Percentiles rank a stretch among this genome's conserved stretches.
Conservation (phyloP, 2,888 invertebrate species). For the Hirtodrosophila duncani region DNA sequence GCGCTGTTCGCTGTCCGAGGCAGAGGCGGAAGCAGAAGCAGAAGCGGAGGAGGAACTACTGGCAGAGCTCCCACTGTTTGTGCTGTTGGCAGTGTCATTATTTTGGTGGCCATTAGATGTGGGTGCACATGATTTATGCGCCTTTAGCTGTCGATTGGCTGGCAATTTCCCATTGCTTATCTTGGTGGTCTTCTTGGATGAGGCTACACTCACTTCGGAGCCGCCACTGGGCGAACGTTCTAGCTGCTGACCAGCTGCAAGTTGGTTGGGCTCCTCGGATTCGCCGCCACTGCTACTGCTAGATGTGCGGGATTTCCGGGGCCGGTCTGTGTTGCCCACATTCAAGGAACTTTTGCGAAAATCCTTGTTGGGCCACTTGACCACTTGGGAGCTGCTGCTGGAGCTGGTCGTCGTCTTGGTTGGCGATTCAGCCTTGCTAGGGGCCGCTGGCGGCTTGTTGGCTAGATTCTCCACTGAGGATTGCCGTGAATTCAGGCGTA, state of each 20-base stretch:
- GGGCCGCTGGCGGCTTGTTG: constrained; percentile 58
- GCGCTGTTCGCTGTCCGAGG: constrained; percentile 69
- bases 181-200: constrained; percentile 72
- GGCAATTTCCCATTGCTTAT: constrained; percentile 43
- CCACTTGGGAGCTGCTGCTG: constrained; percentile 44
- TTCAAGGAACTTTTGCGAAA: constrained; percentile 86
- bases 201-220: constrained; percentile 80
- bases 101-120: too few relatives aligned
- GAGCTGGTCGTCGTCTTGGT: constrained; percentile 73
- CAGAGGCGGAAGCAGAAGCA: constrained; percentile 78
- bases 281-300: constrained; percentile 76
- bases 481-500: constrained; percentile 70
- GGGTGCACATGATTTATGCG: constrained; percentile 46
- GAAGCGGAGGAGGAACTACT: constrained; percentile 76
- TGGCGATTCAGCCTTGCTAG: constrained; percentile 76
- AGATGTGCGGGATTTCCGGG: constrained; percentile 77
- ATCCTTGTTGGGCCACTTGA: constrained; percentile 83
- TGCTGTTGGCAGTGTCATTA: constrained; percentile 8
- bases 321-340: constrained; percentile 80
- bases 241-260: constrained; percentile 31
- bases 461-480: constrained; percentile 74
- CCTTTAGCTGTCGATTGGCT: constrained; percentile 72
- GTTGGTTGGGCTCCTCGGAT: constrained; percentile 62
- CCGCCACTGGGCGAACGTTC: constrained; percentile 79
- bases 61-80: too few relatives aligned